phyloP scores from a whole-genome alignment of 1,140 invertebrate genomes.

The Aphelenchoides fujianensis region DNA sequence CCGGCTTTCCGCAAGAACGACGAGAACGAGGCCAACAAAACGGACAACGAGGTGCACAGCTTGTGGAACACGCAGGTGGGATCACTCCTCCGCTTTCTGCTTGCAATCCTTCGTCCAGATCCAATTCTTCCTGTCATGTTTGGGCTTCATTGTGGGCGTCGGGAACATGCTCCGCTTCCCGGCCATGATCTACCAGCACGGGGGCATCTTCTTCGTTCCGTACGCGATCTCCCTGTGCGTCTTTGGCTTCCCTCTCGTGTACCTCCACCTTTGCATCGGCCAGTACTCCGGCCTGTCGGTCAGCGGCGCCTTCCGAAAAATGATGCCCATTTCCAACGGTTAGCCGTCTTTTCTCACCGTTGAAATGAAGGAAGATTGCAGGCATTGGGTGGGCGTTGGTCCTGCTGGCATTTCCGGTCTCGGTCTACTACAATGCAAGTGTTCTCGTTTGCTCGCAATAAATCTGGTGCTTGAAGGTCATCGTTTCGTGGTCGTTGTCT shows the following conservation, averaged over 20 bases:
- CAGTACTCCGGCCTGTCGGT: constrained; percentile 60
- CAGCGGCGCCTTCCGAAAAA: constrained; percentile 47
- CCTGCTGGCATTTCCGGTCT: constrained; percentile 62
- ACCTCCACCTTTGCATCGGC: constrained; percentile 55
- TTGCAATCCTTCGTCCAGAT: constrained; percentile 42
- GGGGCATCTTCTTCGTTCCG: constrained; percentile 58
- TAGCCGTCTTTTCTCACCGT: constrained; percentile 24
- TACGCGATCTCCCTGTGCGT: constrained; percentile 55
- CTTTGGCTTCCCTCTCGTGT: constrained; percentile 59
- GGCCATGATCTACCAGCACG: constrained; percentile 56
- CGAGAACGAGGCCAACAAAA: constrained; percentile 32
- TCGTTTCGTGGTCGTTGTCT: constrained; percentile 65
- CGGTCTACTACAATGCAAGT: constrained; percentile 67
- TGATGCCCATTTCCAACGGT: constrained; percentile 61
- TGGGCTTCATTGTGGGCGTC: constrained; percentile 62
- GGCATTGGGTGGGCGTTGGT: constrained; percentile 66
- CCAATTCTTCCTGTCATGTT: constrained; percentile 60
- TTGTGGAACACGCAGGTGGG: constrained; percentile 55
- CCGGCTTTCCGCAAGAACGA: constrained; percentile 33
- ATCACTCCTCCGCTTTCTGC: too few relatives aligned
- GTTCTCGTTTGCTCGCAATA: too few relatives aligned
- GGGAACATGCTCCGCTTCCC: constrained; percentile 61
- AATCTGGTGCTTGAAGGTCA: constrained; percentile 26
- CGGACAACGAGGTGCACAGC: constrained; percentile 48
- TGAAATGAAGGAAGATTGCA: constrained; percentile 44